phyloP scores from a whole-genome alignment of 2,888 invertebrate species.

The Galeruca laticollis region DNA sequence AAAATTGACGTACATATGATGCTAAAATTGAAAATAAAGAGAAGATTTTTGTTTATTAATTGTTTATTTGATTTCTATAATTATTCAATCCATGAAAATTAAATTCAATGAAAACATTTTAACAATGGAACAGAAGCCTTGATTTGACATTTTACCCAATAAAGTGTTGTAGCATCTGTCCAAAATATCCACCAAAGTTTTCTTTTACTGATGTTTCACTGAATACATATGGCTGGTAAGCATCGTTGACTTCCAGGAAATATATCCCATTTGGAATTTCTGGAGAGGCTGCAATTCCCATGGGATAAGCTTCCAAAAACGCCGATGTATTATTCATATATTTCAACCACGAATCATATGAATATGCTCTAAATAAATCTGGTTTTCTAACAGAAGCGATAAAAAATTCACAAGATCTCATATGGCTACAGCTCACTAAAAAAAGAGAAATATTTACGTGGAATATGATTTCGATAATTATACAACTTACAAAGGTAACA shows the following conservation, averaged over 20 bases:
- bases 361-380: slow-evolving; percentile 58
- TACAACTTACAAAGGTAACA: slow-evolving; percentile 63
- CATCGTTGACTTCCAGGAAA: slow-evolving; percentile 53
- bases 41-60: too few species aligned
- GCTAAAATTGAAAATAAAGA: too few species aligned
- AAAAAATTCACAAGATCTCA: slow-evolving; percentile 60
- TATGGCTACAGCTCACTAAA: slow-evolving; percentile 61
- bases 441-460: too few species aligned
- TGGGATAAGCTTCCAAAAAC: slow-evolving; percentile 51
- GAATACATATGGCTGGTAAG: slow-evolving; percentile 50
- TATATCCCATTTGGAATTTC: slow-evolving; percentile 58
- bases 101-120: neutral
- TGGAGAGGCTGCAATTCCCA: slow-evolving; percentile 61
- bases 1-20: too few species aligned
- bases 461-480: neutral
- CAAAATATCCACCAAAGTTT: slow-evolving; percentile 42
- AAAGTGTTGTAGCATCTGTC: neutral
- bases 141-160: neutral
- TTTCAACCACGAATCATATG: slow-evolving; percentile 56
- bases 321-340: slow-evolving; percentile 49
- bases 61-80: too few species aligned
- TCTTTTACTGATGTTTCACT: slow-evolving; percentile 52
- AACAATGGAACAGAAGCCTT: too few species aligned
- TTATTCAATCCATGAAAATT: too few species aligned
- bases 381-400: slow-evolving; percentile 60